Percentiles rank a stretch among this genome's conserved stretches.
Evolutionary conservation across 1,140 invertebrate species (phyloP).

Genomic region (Sarcophaga peregrina): DNA sequence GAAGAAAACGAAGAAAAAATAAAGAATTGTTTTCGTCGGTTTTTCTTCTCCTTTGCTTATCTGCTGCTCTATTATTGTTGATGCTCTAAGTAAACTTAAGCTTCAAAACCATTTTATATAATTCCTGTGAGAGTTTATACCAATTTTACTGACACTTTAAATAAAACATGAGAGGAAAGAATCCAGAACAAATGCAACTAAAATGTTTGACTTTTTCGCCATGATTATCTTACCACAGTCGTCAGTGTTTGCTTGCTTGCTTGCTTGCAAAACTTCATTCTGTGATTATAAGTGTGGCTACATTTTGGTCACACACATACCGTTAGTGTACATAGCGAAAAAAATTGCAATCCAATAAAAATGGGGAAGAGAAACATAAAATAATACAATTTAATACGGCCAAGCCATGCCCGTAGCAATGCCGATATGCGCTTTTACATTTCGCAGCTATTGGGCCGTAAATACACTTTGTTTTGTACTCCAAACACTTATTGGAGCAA

Average conservation of each 20-base stretch:
- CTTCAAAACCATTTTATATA: conserved; percentile 8
- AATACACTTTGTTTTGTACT: neutral
- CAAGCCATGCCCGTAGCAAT: neutral
- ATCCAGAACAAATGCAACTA: neutral
- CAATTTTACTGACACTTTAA: neutral
- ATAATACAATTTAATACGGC: conserved; percentile 9
- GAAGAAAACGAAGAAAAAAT: neutral
- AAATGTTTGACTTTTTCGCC: neutral
- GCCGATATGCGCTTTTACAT: neutral
- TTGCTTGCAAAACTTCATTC: neutral
- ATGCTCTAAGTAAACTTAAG: neutral
- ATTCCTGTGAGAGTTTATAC: conserved; percentile 8
- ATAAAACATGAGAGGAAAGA: neutral
- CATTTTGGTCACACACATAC: too few species aligned
- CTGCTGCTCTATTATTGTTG: conserved; percentile 13
- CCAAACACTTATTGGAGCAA: neutral
- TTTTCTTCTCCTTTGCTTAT: neutral
- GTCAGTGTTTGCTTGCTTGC: neutral
- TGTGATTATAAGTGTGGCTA: neutral
- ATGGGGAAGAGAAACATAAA: neutral
- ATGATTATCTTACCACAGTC: neutral
- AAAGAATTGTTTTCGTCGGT: neutral
- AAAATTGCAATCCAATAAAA: neutral
- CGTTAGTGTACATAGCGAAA: neutral
- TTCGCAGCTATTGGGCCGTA: neutral